phyloP scores from a whole-genome alignment of 2,888 invertebrate species.

The Trissolcus japonicus region DNA sequence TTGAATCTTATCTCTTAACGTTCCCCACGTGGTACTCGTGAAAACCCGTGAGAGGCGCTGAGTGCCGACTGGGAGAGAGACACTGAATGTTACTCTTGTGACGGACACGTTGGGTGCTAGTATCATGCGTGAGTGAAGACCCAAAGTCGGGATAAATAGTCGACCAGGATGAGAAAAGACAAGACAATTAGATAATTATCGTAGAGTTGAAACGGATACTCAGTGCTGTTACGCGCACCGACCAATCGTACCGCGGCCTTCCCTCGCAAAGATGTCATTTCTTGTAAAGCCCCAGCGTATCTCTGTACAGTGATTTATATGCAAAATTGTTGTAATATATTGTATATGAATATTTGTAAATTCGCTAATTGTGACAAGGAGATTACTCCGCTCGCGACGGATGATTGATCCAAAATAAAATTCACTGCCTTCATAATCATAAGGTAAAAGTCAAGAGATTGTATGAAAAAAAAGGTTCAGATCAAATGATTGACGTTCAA shows the following conservation, averaged over 20 bases:
- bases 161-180: constrained; percentile 17
- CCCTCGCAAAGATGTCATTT: too few species aligned
- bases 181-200: constrained; percentile 18
- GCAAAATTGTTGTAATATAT: background rate
- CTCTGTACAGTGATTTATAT: background rate
- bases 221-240: background rate
- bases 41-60: constrained; percentile 7
- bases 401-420: background rate
- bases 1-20: too few species aligned
- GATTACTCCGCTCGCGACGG: background rate
- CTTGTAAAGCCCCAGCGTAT: too few species aligned
- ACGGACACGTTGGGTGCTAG: constrained; percentile 20
- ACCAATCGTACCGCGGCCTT: too few species aligned
- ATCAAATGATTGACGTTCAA: too few species aligned
- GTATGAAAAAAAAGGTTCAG: too few species aligned
- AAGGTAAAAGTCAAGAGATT: background rate
- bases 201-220: background rate
- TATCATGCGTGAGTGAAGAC: constrained; percentile 21
- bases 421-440: too few species aligned
- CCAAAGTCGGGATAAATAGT: constrained; percentile 16
- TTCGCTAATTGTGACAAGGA: constrained; percentile 1
- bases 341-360: background rate
- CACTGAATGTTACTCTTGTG: constrained; percentile 3
- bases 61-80: background rate
- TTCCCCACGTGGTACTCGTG: background rate